Conservation (phyloP, 2,113 vertebrate genomes). For the Eidolon helvum region DNA sequence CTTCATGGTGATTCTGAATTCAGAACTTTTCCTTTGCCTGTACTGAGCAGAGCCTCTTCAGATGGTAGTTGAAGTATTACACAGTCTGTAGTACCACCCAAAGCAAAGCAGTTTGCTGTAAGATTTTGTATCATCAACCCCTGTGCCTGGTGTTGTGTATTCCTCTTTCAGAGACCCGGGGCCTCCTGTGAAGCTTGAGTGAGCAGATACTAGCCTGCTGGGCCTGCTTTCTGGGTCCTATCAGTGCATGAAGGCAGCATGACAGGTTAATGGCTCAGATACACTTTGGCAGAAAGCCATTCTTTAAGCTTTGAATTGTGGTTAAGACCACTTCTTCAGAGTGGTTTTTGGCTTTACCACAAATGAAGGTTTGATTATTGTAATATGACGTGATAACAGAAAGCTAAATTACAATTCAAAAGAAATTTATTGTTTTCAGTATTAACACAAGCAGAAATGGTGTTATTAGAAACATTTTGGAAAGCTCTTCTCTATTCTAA, state of each 20-base stretch:
- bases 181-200: neutral
- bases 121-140: neutral
- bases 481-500: neutral
- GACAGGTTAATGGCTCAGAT: neutral
- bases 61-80: neutral
- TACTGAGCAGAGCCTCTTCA: neutral
- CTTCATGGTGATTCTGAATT: neutral
- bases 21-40: neutral
- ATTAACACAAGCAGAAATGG: neutral
- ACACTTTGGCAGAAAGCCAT: constrained; percentile 39
- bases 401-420: neutral
- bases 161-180: neutral
- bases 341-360: constrained; percentile 46
- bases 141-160: neutral
- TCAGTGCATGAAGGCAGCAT: neutral
- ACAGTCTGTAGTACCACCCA: neutral
- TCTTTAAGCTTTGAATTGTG: constrained; percentile 50
- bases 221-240: neutral
- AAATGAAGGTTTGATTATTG: constrained; percentile 40
- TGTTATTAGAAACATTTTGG: neutral
- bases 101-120: neutral
- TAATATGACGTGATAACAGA: constrained; percentile 26
- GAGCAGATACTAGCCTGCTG: neutral
- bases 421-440: constrained; percentile 33
- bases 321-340: constrained; percentile 52